A percentile compares a stretch with the other conserved stretches of the same genome.
These are phyloP conservation scores for Agrypnus murinus DNA, from an alignment of 2,888 invertebrate genomes.

Conservation along the genomic window DNA sequence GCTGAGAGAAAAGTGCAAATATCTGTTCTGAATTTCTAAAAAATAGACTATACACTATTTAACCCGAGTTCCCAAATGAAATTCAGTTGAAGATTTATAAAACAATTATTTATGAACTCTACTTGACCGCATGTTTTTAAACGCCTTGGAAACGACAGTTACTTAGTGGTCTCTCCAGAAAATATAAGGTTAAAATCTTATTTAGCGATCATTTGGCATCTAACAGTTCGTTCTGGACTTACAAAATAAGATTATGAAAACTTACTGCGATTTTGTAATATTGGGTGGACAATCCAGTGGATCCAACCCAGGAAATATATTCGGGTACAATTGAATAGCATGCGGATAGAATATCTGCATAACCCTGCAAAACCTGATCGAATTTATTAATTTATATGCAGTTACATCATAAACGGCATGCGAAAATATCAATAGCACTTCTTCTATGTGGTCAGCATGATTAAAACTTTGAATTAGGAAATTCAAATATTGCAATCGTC, in stretches of 20 bases:
- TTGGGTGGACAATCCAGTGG: constrained; percentile 57
- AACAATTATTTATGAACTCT: no score
- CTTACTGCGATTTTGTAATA: background rate
- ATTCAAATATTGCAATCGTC: constrained; percentile 74
- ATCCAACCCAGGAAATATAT: constrained; percentile 75
- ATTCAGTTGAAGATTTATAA: no score
- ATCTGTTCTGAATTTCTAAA: no score
- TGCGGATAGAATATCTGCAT: constrained; percentile 79
- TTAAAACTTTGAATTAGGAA: constrained; percentile 74
- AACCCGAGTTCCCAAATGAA: no score
- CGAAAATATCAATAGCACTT: constrained; percentile 75
- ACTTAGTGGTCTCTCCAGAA: no score
- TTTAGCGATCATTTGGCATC: no score
- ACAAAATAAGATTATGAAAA: background rate
- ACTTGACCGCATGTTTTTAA: no score
- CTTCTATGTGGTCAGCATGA: constrained; percentile 72
- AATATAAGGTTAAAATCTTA: no score
- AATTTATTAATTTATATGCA: constrained; percentile 73
- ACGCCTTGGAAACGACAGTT: no score
- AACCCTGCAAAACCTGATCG: constrained; percentile 75
- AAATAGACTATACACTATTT: no score
- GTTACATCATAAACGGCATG: constrained; percentile 75
- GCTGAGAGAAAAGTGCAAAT: no score
- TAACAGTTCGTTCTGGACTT: background rate
- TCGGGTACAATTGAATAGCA: constrained; percentile 76